phyloP scores from a whole-genome alignment of 2,797 vertebrate genomes.

The Enteromius fasciolatus region DNA sequence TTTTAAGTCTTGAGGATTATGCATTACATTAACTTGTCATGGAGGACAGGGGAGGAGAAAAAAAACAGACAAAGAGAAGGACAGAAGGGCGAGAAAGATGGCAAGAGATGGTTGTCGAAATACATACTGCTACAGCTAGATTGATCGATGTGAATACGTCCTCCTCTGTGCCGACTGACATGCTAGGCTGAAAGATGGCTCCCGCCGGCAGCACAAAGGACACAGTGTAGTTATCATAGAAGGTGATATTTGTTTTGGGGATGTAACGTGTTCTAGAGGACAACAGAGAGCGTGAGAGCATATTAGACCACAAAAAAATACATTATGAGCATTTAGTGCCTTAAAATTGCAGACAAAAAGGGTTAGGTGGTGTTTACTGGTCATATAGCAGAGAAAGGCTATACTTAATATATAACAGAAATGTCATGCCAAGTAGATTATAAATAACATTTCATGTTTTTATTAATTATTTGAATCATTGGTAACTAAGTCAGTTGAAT shows the following conservation, averaged over 20 bases:
- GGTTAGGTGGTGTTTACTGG: not conserved
- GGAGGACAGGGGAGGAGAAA: not conserved
- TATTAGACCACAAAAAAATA: not conserved
- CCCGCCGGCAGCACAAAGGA: conserved; percentile 80
- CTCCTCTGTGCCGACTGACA: conserved; percentile 86
- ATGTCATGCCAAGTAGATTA: not conserved
- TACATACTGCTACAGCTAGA: conserved; percentile 89
- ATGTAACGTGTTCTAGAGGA: conserved; percentile 84
- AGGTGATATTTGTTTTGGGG: conserved; percentile 82
- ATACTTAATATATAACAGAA: not conserved
- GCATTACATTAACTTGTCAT: not conserved
- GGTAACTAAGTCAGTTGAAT: not conserved
- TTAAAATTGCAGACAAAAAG: not conserved
- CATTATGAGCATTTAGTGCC: not conserved
- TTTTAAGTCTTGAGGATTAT: not conserved
- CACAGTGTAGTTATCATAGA: conserved; percentile 73
- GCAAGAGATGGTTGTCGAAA: not conserved
- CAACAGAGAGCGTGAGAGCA: not conserved
- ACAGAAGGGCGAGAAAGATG: not conserved
- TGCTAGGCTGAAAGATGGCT: conserved; percentile 82
- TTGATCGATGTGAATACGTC: conserved; percentile 86
- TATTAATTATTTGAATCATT: not conserved
- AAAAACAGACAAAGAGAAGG: not conserved
- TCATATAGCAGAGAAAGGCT: not conserved
- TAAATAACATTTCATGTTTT: not conserved